Evolutionary conservation across 2,113 vertebrate species (phyloP).

Genomic region (Tychaedon coryphoeus): DNA sequence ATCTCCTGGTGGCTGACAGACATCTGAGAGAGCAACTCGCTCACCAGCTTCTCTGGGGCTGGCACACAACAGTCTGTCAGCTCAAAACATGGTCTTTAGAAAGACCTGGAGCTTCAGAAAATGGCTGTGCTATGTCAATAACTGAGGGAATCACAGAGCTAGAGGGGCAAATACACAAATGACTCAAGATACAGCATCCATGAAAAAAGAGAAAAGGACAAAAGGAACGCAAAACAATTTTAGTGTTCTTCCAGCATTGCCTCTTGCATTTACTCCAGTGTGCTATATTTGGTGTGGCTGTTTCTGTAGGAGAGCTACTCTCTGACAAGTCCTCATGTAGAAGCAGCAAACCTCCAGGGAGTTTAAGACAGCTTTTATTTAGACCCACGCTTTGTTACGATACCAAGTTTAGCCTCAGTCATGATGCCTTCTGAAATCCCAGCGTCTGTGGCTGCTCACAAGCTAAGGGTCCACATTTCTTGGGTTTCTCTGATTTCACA

Average conservation of each 20-base stretch:
- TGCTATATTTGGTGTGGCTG: neutral
- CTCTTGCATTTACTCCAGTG: constrained; percentile 19
- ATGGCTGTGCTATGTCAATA: neutral
- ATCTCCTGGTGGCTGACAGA: neutral
- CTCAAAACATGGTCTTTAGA: neutral
- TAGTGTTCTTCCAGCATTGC: neutral
- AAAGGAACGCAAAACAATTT: neutral
- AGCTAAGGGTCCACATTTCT: neutral
- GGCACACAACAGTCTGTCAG: accelerated
- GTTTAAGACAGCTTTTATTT: constrained; percentile 14
- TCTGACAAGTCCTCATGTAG: neutral
- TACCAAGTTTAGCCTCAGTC: constrained; percentile 11
- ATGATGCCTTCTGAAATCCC: neutral
- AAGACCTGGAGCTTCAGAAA: neutral
- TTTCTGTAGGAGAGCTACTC: constrained; percentile 23
- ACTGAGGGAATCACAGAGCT: neutral
- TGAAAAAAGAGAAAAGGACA: neutral
- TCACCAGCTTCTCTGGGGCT: neutral
- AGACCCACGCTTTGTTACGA: constrained; percentile 7
- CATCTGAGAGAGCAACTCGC: neutral
- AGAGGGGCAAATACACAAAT: neutral
- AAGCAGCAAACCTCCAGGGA: neutral
- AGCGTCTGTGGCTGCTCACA: neutral
- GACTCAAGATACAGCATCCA: neutral
- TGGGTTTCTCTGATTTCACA: neutral